Percentiles rank a stretch among this genome's conserved stretches.
These are phyloP conservation scores for Atta cephalotes DNA, from an alignment of 1,140 invertebrate genomes.

Conservation along the genomic window DNA sequence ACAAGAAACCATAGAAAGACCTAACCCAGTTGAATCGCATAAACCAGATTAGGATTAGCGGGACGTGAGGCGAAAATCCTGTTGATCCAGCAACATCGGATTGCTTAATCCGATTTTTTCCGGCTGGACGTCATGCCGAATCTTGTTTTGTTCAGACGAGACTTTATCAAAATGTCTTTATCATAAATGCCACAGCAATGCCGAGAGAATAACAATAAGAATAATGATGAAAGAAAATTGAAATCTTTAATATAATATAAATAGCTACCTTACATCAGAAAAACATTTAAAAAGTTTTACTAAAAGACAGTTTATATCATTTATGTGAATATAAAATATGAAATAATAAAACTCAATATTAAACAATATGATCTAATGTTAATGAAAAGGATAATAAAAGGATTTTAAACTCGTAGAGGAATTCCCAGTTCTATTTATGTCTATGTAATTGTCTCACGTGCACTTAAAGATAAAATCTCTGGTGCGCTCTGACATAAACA, in stretches of 20 bases:
- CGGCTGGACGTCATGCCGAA: slow-evolving; percentile 52
- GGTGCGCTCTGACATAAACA: not conserved
- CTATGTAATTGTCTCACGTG: not conserved
- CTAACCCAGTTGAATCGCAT: slow-evolving; percentile 53
- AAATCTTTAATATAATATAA: not conserved
- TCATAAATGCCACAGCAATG: slow-evolving; percentile 1
- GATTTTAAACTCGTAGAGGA: not conserved
- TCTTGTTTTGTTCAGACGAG: slow-evolving; percentile 38
- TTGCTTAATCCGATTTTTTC: slow-evolving; percentile 70
- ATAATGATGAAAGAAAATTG: not conserved
- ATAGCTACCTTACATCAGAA: not conserved
- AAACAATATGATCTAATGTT: not conserved
- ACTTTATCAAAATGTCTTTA: slow-evolving; percentile 32
- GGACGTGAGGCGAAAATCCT: slow-evolving; percentile 64
- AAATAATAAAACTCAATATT: not conserved
- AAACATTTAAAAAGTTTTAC: not conserved
- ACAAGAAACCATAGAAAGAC: slow-evolving; percentile 22
- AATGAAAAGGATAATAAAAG: not conserved
- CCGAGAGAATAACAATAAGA: not conserved
- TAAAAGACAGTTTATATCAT: not conserved
- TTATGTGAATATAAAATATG: not conserved
- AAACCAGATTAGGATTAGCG: slow-evolving; percentile 74
- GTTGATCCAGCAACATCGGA: slow-evolving; percentile 56
- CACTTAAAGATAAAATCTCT: slow-evolving; percentile 3
- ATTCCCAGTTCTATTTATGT: not conserved